A percentile compares a stretch with the other conserved stretches of the same genome.
Conservation (phyloP, 2,113 vertebrate genomes). For the Chaenocephalus aceratus region DNA sequence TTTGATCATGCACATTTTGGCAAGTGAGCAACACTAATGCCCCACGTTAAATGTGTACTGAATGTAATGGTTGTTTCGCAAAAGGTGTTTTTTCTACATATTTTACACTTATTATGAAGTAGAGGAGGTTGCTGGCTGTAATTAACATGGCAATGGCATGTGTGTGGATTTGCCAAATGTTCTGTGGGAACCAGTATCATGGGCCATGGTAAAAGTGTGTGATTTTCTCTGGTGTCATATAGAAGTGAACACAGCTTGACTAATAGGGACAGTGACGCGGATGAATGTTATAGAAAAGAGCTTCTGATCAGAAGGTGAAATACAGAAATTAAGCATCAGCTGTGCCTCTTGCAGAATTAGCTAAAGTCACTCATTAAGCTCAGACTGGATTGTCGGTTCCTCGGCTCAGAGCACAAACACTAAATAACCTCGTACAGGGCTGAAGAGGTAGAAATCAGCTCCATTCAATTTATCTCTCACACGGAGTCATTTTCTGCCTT, state of each 20-base stretch:
- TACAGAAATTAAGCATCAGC: conserved; percentile 60
- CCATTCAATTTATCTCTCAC: conserved; percentile 68
- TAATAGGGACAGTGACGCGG: conserved; percentile 38
- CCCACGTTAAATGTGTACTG: not conserved
- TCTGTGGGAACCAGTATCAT: conserved; percentile 9
- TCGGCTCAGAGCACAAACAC: conserved; percentile 57
- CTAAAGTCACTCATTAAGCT: conserved; percentile 70
- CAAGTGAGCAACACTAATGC: not conserved
- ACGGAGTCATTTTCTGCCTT: conserved; percentile 59
- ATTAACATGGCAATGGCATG: not conserved
- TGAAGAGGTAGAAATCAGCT: conserved; percentile 71
- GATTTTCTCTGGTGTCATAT: not conserved
- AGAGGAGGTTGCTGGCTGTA: too few species aligned
- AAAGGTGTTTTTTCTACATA: not conserved
- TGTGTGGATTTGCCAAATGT: conserved; percentile 13
- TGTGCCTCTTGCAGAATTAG: conserved; percentile 61
- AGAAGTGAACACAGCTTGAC: conserved; percentile 26
- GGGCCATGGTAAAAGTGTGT: not conserved
- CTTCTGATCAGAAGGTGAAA: conserved; percentile 51
- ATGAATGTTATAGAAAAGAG: conserved; percentile 39
- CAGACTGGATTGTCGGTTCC: conserved; percentile 64
- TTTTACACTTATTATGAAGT: too few species aligned
- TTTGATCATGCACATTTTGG: not conserved
- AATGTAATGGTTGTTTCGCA: not conserved
- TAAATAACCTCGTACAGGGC: conserved; percentile 59